Evolutionary conservation across 1,140 invertebrate genomes (phyloP).

Genomic region (Prorops nasuta): DNA sequence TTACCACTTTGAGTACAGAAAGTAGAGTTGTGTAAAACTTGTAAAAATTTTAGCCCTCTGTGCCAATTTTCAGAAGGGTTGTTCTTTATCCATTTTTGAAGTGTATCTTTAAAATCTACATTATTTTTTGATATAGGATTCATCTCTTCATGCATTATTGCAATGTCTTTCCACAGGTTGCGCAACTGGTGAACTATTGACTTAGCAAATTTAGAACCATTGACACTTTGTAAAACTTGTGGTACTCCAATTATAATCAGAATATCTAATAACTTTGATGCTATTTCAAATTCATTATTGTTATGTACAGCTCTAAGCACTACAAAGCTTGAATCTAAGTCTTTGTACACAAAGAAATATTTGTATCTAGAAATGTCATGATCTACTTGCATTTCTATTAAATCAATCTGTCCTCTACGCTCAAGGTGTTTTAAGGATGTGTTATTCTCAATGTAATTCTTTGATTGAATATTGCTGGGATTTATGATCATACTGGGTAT

Average conservation of each 20-base stretch:
- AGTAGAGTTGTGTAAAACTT: constrained; percentile 35
- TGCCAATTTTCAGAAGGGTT: constrained; percentile 32
- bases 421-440: too few relatives aligned
- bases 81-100: constrained; percentile 28
- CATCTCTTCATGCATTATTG: constrained; percentile 27
- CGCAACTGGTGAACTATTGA: constrained; percentile 39
- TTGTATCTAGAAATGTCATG: constrained; percentile 21
- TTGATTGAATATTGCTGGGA: too few relatives aligned
- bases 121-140: constrained; percentile 7
- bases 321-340: constrained; percentile 44
- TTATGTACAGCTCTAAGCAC: constrained; percentile 34
- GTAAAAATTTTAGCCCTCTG: constrained; percentile 34
- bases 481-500: too few relatives aligned
- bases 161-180: constrained; percentile 30
- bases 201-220: constrained; percentile 37
- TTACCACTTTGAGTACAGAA: constrained; percentile 21
- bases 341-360: constrained; percentile 48
- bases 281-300: constrained; percentile 27
- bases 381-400: constrained; percentile 31
- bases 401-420: constrained; percentile 40
- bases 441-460: too few relatives aligned
- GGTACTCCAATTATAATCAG: constrained; percentile 41
- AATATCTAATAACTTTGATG: constrained; percentile 30
- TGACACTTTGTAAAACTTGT: constrained; percentile 39
- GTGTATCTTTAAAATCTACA: constrained; percentile 26